phyloP scores from a whole-genome alignment of 2,113 vertebrate genomes.

The Numida meleagris region DNA sequence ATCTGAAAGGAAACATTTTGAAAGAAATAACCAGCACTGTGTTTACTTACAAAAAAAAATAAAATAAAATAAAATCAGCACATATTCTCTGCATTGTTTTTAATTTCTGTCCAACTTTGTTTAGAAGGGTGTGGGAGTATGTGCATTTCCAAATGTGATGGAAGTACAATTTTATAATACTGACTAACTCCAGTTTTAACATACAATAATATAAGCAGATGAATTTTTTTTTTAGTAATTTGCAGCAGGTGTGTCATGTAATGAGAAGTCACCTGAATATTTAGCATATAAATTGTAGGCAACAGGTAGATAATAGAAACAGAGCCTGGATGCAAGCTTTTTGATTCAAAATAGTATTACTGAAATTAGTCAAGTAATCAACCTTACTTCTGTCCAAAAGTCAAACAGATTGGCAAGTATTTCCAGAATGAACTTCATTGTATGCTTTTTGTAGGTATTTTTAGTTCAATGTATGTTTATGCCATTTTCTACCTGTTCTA shows the following conservation, averaged over 20 bases:
- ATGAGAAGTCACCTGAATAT: neutral
- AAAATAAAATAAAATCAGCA: fast-evolving
- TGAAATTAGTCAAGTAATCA: neutral
- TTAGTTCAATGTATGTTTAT: neutral
- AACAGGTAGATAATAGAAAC: neutral
- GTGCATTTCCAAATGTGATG: neutral
- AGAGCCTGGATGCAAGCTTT: neutral
- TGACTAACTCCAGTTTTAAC: neutral
- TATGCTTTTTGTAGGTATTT: neutral
- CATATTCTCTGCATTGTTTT: neutral
- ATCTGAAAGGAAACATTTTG: neutral
- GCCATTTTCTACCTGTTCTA: neutral
- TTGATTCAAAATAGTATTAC: neutral
- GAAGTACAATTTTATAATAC: neutral
- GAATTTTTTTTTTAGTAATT: neutral
- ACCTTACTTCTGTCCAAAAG: neutral
- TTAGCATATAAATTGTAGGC: neutral
- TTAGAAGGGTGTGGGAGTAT: fast-evolving
- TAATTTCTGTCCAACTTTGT: neutral
- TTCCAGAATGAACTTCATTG: neutral
- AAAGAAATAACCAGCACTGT: neutral
- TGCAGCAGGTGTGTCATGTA: neutral
- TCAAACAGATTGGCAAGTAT: neutral
- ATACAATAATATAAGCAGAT: neutral
- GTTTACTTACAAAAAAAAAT: neutral